Conservation (phyloP, 2,113 vertebrate genomes). For the Nothocercus julius region DNA sequence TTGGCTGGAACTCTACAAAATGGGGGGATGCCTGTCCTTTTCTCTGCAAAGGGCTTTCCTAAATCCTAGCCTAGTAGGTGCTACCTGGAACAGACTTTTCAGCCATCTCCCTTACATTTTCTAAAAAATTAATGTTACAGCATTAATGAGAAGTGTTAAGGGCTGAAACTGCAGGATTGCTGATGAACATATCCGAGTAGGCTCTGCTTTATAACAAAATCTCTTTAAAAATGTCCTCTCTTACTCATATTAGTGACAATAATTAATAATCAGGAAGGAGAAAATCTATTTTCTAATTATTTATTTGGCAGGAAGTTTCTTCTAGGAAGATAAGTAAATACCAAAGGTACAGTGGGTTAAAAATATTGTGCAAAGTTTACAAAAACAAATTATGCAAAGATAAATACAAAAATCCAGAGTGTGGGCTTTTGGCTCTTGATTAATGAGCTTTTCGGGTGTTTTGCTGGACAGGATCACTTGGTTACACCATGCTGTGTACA, state of each 20-base stretch:
- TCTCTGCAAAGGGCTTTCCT: not conserved
- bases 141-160: not conserved
- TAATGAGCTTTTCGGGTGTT: slow-evolving; percentile 38
- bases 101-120: not conserved
- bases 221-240: not conserved
- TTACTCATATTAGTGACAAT: not conserved
- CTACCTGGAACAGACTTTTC: not conserved
- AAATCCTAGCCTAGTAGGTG: not conserved
- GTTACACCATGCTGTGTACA: slow-evolving; percentile 1
- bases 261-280: slow-evolving; percentile 45
- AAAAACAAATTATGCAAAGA: slow-evolving; percentile 43
- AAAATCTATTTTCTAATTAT: slow-evolving; percentile 36
- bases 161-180: not conserved
- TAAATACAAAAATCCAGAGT: slow-evolving; percentile 38
- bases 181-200: not conserved
- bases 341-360: slow-evolving; percentile 24
- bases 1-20: not conserved
- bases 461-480: slow-evolving; percentile 25
- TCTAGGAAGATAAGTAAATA: slow-evolving; percentile 56
- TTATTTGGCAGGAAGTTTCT: slow-evolving; percentile 61
- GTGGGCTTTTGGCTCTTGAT: slow-evolving; percentile 21
- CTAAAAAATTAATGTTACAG: not conserved
- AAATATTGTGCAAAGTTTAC: slow-evolving; percentile 61
- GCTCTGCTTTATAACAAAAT: not conserved
- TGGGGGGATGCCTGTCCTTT: not conserved